Percentiles rank a stretch among this genome's conserved stretches.
Conservation (phyloP, 2,113 vertebrate genomes). For the Notiomystis cincta region DNA sequence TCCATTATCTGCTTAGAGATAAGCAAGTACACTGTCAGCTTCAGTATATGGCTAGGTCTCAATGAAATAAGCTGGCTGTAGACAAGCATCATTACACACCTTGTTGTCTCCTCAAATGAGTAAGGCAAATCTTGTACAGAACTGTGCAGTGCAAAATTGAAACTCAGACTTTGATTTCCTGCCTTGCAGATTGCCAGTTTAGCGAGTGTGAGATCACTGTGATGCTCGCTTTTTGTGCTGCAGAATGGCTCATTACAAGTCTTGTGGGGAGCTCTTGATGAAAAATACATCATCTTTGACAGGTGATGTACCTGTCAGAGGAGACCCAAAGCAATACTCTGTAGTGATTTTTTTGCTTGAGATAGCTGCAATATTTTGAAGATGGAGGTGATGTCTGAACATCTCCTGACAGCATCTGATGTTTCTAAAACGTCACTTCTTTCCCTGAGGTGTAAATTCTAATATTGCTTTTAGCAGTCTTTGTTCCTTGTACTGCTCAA, state of each 20-base stretch:
- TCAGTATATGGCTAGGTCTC: background rate
- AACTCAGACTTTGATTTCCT: background rate
- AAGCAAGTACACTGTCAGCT: background rate
- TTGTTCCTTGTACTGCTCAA: background rate
- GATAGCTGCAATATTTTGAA: background rate
- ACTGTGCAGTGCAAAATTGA: background rate
- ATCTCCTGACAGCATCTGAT: background rate
- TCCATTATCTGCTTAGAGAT: background rate
- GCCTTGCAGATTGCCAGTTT: background rate
- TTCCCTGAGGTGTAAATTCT: background rate
- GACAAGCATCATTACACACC: background rate
- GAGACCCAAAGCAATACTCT: background rate
- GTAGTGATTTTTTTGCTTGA: background rate
- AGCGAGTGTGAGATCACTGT: background rate
- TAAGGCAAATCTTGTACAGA: background rate
- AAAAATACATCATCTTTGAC: background rate
- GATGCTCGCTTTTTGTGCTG: background rate
- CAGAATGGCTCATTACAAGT: background rate
- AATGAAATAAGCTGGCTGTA: background rate
- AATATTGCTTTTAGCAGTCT: background rate
- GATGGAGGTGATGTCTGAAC: background rate
- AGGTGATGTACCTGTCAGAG: background rate
- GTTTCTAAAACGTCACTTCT: background rate
- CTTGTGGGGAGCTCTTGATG: background rate
- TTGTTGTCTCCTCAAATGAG: background rate